A percentile compares a stretch with the other conserved stretches of the same genome.
Conservation (phyloP, 2,797 vertebrate species). For the Phoeniculus purpureus region DNA sequence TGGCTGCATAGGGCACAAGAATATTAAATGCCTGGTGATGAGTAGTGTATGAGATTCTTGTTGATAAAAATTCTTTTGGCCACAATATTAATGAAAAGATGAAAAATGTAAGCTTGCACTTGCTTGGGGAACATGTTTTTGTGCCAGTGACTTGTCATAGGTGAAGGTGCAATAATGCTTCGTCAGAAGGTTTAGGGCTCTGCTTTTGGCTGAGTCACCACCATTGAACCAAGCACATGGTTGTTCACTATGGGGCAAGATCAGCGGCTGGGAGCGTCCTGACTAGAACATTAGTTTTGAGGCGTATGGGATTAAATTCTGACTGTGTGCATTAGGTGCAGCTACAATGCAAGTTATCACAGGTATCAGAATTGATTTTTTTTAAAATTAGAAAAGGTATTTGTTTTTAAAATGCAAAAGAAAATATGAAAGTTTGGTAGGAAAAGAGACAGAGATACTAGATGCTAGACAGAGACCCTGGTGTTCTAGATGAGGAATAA, state of each 20-base stretch:
- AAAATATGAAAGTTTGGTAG: background rate
- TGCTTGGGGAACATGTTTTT: background rate
- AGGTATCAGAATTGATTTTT: background rate
- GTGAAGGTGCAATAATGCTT: background rate
- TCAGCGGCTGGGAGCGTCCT: background rate
- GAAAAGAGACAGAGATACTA: background rate
- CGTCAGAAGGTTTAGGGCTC: background rate
- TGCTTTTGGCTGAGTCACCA: background rate
- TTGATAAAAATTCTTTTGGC: background rate
- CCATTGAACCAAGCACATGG: background rate
- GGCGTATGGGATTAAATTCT: background rate
- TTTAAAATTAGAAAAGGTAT: background rate
- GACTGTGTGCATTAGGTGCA: background rate
- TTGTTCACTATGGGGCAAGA: background rate
- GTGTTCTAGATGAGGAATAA: background rate
- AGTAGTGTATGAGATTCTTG: background rate
- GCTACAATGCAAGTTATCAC: background rate
- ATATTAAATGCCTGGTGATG: background rate
- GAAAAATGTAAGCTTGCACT: background rate
- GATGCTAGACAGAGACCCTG: background rate
- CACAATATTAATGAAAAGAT: background rate
- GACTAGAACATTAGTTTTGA: background rate
- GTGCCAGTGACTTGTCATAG: background rate
- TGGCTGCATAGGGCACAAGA: background rate
- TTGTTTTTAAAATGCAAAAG: background rate